These are phyloP conservation scores for Hypotaenidia philippensis DNA, from an alignment of 2,797 vertebrate species.

Conservation along the genomic window DNA sequence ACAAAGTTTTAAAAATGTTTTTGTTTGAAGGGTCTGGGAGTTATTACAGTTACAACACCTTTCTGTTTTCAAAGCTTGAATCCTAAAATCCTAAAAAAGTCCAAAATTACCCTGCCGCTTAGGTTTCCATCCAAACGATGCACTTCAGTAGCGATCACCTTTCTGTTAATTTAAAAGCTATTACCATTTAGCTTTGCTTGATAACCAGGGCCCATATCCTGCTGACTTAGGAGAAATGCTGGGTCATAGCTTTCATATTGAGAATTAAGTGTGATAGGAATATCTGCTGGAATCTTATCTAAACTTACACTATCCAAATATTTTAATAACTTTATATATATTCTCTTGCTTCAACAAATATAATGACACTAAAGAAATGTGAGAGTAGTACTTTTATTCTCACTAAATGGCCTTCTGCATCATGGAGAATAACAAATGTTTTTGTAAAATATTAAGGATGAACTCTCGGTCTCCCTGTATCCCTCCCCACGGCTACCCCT, in stretches of 20 bases:
- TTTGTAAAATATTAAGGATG: neutral
- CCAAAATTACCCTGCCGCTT: neutral
- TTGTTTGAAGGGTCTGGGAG: neutral
- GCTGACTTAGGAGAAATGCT: neutral
- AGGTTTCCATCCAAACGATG: neutral
- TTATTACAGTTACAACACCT: neutral
- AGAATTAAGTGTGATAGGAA: neutral
- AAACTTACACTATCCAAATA: neutral
- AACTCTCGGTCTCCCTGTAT: accelerated
- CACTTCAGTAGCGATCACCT: neutral
- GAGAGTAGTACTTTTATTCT: neutral
- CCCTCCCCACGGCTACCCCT: neutral
- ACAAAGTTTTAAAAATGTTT: neutral
- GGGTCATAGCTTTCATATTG: neutral
- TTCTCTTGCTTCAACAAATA: neutral
- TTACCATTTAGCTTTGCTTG: neutral
- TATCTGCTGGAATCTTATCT: slow-evolving; percentile 5
- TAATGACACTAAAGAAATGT: neutral
- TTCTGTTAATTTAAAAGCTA: slow-evolving; percentile 6
- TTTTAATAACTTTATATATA: neutral
- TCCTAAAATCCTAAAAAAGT: neutral
- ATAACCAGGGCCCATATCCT: neutral
- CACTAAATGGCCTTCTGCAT: neutral
- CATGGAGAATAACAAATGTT: neutral
- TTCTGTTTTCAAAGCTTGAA: neutral